Base-by-base conservation (phyloP, 1,140 invertebrate species). In the Galleria mellonella region DNA sequence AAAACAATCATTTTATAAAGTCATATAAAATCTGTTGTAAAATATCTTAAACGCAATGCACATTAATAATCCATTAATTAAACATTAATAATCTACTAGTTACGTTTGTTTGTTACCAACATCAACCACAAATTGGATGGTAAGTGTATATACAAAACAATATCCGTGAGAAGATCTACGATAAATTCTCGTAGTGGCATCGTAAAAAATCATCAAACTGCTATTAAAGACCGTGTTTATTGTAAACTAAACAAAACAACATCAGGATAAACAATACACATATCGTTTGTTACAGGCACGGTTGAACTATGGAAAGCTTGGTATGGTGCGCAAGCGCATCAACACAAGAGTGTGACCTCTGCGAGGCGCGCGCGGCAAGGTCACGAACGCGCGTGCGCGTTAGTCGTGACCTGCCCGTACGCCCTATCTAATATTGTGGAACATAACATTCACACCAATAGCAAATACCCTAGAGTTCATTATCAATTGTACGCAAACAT, bases 361-460 rank as follows among this genome's bases (percentile, higher is more conserved):
- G 68, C 51, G 55, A 62, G 61, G 74, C 68, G 73, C 68, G 57
- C 74, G 62, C 71, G 63, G 75, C 78, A 83, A 83, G 78, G 78
- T 83, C 78, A 83, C 73, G 78, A 79, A 72, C 78, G 72, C 75
- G 75, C 78, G 78, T 83, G 74, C 74, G 68, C 63, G 50, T 62
- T 52, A 67, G 64, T 82, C 75, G 77, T 82, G 78, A 83, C 75
- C 78, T 68, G 72, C 57, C 67, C 70, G 65, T 63, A 58, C 54
- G 64, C 57, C 53, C 51, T 49, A 43, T 40, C 53, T 23, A 47
- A 42, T 15, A 51, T 47, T 48, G n/a, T 17, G 29, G 43, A 58
- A 43, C 47, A 53, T 63, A 42, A 78, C 59, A 64, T 44, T 68
- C 44, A 62, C 49, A 60, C 61, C 55, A 61, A 50, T 50, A 29